phyloP scores from a whole-genome alignment of 2,888 invertebrate species.

The Apomyelois bistriatella region DNA sequence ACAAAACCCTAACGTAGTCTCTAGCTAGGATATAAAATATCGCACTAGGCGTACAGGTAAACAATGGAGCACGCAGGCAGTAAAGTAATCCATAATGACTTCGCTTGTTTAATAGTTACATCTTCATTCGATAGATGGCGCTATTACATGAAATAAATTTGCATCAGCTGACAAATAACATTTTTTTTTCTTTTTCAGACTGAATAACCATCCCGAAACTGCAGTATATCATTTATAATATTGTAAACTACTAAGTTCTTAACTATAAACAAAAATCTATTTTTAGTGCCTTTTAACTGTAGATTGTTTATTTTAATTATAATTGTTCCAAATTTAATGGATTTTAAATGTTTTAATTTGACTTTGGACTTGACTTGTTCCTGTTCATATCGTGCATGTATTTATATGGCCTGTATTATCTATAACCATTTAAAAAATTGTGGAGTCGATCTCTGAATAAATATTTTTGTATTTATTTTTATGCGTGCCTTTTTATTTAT shows the following conservation, averaged over 20 bases:
- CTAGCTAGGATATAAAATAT: too few relatives aligned
- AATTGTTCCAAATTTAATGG: background rate
- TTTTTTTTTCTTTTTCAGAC: slow-evolving; percentile 44
- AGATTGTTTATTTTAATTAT: background rate
- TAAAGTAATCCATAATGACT: too few relatives aligned
- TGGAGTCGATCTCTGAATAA: slow-evolving; percentile 56
- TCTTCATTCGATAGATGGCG: background rate
- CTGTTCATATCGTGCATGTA: background rate
- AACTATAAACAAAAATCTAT: background rate
- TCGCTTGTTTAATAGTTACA: too few relatives aligned
- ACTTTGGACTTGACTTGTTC: background rate
- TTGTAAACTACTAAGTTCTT: slow-evolving; percentile 3
- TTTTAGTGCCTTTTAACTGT: slow-evolving; percentile 7
- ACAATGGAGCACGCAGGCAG: too few relatives aligned
- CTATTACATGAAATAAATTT: background rate
- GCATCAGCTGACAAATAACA: background rate
- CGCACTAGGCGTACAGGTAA: too few relatives aligned
- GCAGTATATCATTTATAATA: slow-evolving; percentile 20
- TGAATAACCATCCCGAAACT: slow-evolving; percentile 32
- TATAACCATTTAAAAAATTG: slow-evolving; percentile 34
- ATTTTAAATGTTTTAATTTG: background rate
- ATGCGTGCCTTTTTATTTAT: background rate
- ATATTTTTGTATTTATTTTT: slow-evolving; percentile 41
- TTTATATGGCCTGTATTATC: slow-evolving; percentile 9
- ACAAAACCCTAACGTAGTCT: too few relatives aligned